Conservation (phyloP, 2,113 vertebrate species). For the Gallinago jamesoni region DNA sequence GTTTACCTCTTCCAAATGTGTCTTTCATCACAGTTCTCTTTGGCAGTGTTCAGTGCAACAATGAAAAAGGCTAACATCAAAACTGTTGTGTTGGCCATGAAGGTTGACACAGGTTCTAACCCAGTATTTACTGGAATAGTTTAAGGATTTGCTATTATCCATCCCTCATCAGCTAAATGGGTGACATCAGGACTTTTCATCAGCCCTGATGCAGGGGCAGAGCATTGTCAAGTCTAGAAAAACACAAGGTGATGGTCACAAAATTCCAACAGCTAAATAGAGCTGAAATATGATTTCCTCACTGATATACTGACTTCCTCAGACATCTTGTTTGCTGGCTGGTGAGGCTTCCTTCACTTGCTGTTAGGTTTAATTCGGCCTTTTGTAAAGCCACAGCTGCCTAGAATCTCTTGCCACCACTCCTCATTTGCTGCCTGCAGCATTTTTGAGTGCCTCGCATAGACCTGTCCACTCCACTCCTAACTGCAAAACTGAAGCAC, state of each 20-base stretch:
- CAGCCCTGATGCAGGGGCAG: neutral
- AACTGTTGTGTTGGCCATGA: neutral
- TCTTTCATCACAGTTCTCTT: neutral
- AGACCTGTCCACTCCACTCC: neutral
- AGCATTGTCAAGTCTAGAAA: neutral
- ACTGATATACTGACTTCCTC: neutral
- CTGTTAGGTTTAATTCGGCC: neutral
- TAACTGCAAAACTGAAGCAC: neutral
- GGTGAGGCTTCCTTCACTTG: neutral
- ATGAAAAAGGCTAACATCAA: neutral
- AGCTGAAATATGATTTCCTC: neutral
- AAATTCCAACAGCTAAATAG: neutral
- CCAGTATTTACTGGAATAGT: neutral
- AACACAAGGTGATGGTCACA: neutral
- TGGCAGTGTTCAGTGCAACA: neutral
- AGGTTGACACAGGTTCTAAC: neutral
- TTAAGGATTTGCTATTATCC: neutral
- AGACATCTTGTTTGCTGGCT: neutral
- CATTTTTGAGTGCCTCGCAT: neutral
- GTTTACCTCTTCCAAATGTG: neutral
- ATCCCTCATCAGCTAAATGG: neutral
- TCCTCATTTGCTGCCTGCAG: neutral
- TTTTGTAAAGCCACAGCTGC: neutral
- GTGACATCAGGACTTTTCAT: neutral
- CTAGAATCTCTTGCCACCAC: neutral